Base-by-base conservation (phyloP, 2,797 vertebrate genomes). In the Clarias fuscus region DNA sequence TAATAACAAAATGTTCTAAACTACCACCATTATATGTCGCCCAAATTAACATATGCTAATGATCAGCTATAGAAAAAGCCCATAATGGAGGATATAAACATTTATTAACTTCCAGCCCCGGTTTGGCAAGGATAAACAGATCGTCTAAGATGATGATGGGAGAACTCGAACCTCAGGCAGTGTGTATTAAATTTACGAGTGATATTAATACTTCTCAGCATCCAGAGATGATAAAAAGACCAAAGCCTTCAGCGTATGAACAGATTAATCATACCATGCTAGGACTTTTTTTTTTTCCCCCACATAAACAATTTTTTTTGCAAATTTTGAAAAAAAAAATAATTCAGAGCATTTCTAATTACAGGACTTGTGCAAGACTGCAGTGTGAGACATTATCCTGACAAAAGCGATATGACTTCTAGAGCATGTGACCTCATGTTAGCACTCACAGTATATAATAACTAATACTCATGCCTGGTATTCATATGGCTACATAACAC, bases 131-230 rank as follows among this genome's bases (percentile, higher is more conserved):
- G n/a, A 80, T 84, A 88, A 75, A 76, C 5, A 14, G 77, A 48
- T 82, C n/a, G 37, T 67, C 80, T 70, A 84, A 77, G 84, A 30
- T 33, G 43, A 27, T 85, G 48, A 70, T 75, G 70, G 53, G 30
- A 78, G 68, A 83, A 81, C 82, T 85, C 22, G 43, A 76, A 83
- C 88, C 89, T 59, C 83, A 40, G 88, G 88, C 83, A 86, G 77
- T 27, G 48, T 56, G 30, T 59, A 81, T 84, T 85, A 78, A 84
- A 84, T 86, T 85, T 67, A 83, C 56, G 71, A 86, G 86, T 72
- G 61, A 84, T 83, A 84, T 87, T 77, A 87, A 87, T 70, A 86
- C 27, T 87, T 86, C 86, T 65, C 71, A 84, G 70, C 40, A 53
- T 67, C 27, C 65, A 43, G 33, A 40, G 59, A 87, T 73, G 72